A percentile compares a stretch with the other conserved stretches of the same genome.
These are phyloP conservation scores for Morus bassanus DNA, from an alignment of 2,797 vertebrate species.

Conservation along the genomic window DNA sequence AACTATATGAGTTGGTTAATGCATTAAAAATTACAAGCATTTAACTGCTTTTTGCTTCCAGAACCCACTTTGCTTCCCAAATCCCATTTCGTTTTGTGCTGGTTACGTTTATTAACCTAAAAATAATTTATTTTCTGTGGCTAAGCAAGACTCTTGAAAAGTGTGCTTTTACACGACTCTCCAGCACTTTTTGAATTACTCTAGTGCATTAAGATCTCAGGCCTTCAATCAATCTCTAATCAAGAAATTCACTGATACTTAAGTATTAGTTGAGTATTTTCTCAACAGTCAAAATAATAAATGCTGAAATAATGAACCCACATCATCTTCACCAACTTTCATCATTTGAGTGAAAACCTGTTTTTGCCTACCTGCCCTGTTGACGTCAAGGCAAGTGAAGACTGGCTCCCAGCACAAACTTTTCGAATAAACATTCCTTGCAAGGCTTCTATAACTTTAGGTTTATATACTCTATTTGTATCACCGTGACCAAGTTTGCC, in stretches of 20 bases:
- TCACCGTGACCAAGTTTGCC: constrained; percentile 85
- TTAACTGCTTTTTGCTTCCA: background rate
- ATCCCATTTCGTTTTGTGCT: background rate
- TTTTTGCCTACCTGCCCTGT: constrained; percentile 78
- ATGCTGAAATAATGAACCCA: background rate
- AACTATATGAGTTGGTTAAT: background rate
- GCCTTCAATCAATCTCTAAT: background rate
- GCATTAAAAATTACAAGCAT: background rate
- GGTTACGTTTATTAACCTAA: background rate
- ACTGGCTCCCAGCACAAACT: constrained; percentile 84
- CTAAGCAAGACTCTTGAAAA: background rate
- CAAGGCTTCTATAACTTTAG: constrained; percentile 84
- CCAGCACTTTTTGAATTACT: background rate
- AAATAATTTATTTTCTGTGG: background rate
- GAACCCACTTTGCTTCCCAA: background rate
- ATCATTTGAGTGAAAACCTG: background rate
- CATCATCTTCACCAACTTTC: background rate
- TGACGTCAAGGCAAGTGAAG: constrained; percentile 82
- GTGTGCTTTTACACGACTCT: background rate
- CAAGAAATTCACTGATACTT: background rate
- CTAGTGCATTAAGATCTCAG: background rate
- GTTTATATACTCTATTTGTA: constrained; percentile 84
- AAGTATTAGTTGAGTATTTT: background rate
- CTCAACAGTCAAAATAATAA: background rate
- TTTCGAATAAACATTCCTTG: constrained; percentile 86